phyloP scores from a whole-genome alignment of 23 tunicate genomes.

The Trididemnum nubilum region DNA sequence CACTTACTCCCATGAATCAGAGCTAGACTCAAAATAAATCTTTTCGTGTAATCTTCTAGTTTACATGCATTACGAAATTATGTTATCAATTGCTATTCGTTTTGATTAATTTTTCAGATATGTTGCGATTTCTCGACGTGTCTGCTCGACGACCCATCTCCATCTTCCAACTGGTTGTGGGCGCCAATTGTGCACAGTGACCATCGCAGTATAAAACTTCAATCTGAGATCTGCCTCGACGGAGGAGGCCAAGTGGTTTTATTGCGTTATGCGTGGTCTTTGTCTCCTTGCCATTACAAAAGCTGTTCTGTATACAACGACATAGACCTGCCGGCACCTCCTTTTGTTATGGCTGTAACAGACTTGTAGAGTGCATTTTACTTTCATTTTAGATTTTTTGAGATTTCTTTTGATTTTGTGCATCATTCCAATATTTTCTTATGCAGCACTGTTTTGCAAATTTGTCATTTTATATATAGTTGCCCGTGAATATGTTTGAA shows the following conservation, averaged over 20 bases:
- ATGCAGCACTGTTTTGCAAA: no score
- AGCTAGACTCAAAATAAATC: no score
- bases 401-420: neutral
- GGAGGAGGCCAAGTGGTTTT: neutral
- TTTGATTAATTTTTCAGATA: conserved; percentile 41
- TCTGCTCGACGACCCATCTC: conserved; percentile 27
- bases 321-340: conserved; percentile 53
- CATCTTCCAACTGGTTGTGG: conserved; percentile 45
- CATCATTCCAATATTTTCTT: no score
- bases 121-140: conserved; percentile 60
- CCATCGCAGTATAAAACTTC: conserved; percentile 33
- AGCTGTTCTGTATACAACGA: conserved; percentile 74
- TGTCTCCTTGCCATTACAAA: conserved; percentile 62
- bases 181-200: conserved; percentile 37
- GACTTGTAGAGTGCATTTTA: neutral
- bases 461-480: neutral
- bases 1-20: no score
- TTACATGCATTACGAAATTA: no score
- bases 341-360: conserved; percentile 14
- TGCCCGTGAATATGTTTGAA: no score
- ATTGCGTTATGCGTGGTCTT: conserved; percentile 70
- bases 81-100: no score
- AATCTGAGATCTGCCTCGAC: conserved; percentile 18
- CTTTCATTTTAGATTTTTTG: neutral
- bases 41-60: no score